Base-by-base conservation (phyloP, 1,140 invertebrate species). In the Tribolium castaneum region DNA sequence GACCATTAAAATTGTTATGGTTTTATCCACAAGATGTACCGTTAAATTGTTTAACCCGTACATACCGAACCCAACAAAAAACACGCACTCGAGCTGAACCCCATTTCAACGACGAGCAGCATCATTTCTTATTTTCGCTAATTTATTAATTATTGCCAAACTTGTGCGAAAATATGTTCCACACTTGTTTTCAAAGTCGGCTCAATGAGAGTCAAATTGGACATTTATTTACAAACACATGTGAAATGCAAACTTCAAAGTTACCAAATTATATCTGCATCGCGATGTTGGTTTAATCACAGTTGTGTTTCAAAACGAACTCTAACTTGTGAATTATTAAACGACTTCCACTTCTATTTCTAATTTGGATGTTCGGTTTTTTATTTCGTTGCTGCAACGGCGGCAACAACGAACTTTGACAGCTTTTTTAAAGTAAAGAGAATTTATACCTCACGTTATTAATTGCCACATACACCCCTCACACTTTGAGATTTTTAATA, bases 31-130 rank as follows among this genome's bases (percentile, higher is more conserved):
- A 30, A 30, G 25, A 30, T 30, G 39, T 45, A 45, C 25, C 19
- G 59, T 66, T 59, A 22, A 59, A 59, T 59, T 59, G 14, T 59
- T 19, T 22, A 59, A 52, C 16, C 51, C 16, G 51, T 52, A 7
- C 12, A 52, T 14, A 52, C 6, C 13, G 6, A 52, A 14, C 16
- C 13, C 16, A 45, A 45, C n/a, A 45, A 45, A 45, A 45, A 45
- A 45, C n/a, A 10, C 39, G 5, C 25, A 30, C 25, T 30, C 4
- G 25, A 30, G 25, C 25, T 30, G 25, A 30, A 30, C 25, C 3
- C 25, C 1, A 30, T 30, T 30, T 30, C 6, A 30, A 30, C 25
- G 6, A 5, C 6, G 0, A 30, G 22, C 22, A 30, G 9, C 2
- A 45, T 4, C 9, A 45, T 45, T 6, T 3, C 39, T 45, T 10